Base-by-base conservation (phyloP, 2,797 vertebrate genomes). In the Chlorospingus flavigularis region DNA sequence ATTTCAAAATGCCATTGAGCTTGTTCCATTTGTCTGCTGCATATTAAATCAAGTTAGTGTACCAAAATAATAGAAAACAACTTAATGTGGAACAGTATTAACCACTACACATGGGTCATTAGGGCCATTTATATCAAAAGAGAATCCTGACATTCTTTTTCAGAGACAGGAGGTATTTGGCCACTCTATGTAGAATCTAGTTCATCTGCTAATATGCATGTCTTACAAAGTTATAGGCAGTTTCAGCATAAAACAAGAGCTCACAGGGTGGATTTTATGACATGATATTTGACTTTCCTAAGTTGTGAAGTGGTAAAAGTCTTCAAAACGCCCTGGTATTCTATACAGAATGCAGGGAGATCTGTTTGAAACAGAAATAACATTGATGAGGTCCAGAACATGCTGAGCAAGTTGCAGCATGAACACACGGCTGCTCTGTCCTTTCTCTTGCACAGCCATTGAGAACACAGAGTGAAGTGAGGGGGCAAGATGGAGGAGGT, bases 61-160 rank as follows among this genome's bases (percentile, higher is more conserved):
- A 85, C 72, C 75, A 73, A 72, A 71, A 43, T 57, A 90, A 47
- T 55, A 51, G 17, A 45, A 71, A 87, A 43, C 81, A 76, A 82
- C 48, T 91, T 89, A 72, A 86, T 84, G 83, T 87, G 68, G 79
- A 77, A 92, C 67, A 54, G 47, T 42, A 70, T 82, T 90, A 88
- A 93, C 60, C 39, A 58, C 33, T 57, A 61, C 45, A 39, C 54
- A 31, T 54, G 60, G 83, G 63, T 88, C 77, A 73, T 82, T 88
- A 63, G 71, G 33, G 76, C 61, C 77, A 50, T 77, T 88, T 70
- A 33, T 83, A 77, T 87, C 19, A 43, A 85, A 83, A 74, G 28
- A 79, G 20, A 40, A 26, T 74, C 81, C 25, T 74, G 42, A 31
- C 16, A 17, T 73, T 88, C 30, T 81, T 9, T 70, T 73, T 85